A percentile compares a stretch with the other conserved stretches of the same genome.
phyloP scores from a whole-genome alignment of 2,888 invertebrate genomes.

The Aporophyla nigra region DNA sequence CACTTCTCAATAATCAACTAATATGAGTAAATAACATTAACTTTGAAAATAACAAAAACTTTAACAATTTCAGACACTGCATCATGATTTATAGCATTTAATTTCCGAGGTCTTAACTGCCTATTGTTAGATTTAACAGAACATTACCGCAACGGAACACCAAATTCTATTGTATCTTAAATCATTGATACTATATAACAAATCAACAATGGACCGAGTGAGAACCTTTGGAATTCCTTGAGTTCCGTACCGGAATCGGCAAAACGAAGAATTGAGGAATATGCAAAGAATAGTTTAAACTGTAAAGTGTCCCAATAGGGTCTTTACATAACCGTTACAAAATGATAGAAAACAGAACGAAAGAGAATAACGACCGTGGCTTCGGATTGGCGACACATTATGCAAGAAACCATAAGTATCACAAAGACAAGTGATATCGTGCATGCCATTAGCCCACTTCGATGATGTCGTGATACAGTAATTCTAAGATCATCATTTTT shows the following conservation, averaged over 20 bases:
- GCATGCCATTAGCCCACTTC: constrained; percentile 74
- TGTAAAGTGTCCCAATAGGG: constrained; percentile 13
- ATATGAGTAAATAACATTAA: neutral
- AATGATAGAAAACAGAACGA: constrained; percentile 70
- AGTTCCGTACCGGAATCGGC: neutral
- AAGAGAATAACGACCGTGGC: constrained; percentile 60
- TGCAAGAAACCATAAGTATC: constrained; percentile 71
- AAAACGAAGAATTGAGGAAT: constrained; percentile 4
- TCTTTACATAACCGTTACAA: constrained; percentile 64
- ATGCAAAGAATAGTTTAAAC: neutral
- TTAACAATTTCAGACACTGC: constrained; percentile 39
- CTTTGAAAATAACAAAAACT: constrained; percentile 19
- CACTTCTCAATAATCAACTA: neutral
- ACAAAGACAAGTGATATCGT: constrained; percentile 60
- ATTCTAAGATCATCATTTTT: constrained; percentile 53
- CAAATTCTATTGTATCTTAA: constrained; percentile 53
- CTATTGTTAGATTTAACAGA: constrained; percentile 56
- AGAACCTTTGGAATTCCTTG: constrained; percentile 26
- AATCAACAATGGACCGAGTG: constrained; percentile 42
- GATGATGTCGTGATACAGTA: constrained; percentile 61
- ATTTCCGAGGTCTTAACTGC: constrained; percentile 53
- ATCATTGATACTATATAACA: constrained; percentile 43
- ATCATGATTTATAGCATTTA: constrained; percentile 47
- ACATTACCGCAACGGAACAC: constrained; percentile 46
- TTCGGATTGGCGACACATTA: constrained; percentile 70